phyloP scores from a whole-genome alignment of 2,797 vertebrate genomes.

The Siniperca obscura region DNA sequence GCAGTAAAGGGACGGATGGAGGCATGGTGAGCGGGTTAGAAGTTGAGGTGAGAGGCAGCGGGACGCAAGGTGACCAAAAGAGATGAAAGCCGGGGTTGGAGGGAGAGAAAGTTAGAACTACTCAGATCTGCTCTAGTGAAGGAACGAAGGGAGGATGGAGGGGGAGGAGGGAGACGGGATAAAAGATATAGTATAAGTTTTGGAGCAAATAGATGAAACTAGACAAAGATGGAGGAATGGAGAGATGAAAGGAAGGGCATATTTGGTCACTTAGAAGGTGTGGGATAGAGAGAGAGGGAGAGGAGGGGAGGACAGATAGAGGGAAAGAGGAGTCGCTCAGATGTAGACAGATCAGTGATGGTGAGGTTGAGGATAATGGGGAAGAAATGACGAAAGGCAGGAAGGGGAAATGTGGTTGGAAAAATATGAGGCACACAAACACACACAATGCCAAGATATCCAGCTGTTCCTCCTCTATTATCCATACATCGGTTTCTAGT shows the following conservation, averaged over 20 bases:
- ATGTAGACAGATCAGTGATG: background rate
- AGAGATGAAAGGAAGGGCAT: conserved; percentile 16
- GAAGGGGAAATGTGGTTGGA: background rate
- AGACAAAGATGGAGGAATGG: conserved; percentile 32
- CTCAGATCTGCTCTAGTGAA: conserved; percentile 41
- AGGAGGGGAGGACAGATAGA: background rate
- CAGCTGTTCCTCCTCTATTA: background rate
- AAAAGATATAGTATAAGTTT: conserved; percentile 16
- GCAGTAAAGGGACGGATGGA: conserved; percentile 53
- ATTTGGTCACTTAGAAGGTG: conserved; percentile 1
- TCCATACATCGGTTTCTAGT: background rate
- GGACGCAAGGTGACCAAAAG: conserved; percentile 63
- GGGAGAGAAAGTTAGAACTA: conserved; percentile 47
- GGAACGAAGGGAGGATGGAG: conserved; percentile 25
- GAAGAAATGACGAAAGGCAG: conserved; percentile 1
- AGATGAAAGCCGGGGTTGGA: conserved; percentile 62
- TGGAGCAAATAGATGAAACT: conserved; percentile 34
- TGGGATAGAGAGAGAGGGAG: background rate
- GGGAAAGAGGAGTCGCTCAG: background rate
- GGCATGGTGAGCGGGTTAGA: conserved; percentile 62
- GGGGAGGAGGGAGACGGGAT: conserved; percentile 3
- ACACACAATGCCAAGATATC: background rate
- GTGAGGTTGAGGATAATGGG: background rate
- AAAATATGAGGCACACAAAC: background rate
- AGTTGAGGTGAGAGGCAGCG: conserved; percentile 70